Base-by-base conservation (phyloP, 2,113 vertebrate species). In the Raphicerus campestris region DNA sequence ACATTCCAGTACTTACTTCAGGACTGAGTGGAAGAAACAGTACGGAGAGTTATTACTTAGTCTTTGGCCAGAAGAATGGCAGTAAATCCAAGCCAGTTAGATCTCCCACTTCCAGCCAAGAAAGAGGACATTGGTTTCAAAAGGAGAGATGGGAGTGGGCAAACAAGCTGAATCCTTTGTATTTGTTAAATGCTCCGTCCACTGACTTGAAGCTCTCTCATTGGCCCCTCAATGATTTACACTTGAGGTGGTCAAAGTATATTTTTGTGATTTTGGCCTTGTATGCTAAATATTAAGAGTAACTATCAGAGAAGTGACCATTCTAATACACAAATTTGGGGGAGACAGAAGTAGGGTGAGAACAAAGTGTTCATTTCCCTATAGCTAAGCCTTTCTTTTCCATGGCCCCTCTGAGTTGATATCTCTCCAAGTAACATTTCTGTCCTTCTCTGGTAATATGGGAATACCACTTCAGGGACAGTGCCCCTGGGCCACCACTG, bases 201-300 rank as follows among this genome's bases (percentile, higher is more conserved):
- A 51, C 81, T 91, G 30, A 28, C 47, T 20, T 75, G 51, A 93
- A 49, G 49, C 63, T 84, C 83, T 75, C 84, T 83, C n/a, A 13
- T 16, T 75, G 39, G 51, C 28, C 53, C 8, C 73, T 97, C 55
- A 19, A 11, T 39, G 16, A 81, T 89, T 94, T 91, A 87, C 15
- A 83, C 93, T 89, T 86, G 24, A 80, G 16, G 35, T 73, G 15
- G 17, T 75, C 61, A 94, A 94, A 53, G 15, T 58, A 10, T 60
- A 16, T 82, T 95, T 91, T 53, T 75, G n/a, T 93, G 28, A 92
- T 85, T 92, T 93, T 58, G 81, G 51, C n/a, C 58, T 96, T 94
- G 47, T 35, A 60, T 91, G 56, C n/a, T 24, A 94, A 42, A 89
- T 42, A 92, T 55, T 56, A 95, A 78, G 47, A 80, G 30, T n/a